These are phyloP conservation scores for Grantiella picta DNA, from an alignment of 2,113 vertebrate species.

Conservation along the genomic window DNA sequence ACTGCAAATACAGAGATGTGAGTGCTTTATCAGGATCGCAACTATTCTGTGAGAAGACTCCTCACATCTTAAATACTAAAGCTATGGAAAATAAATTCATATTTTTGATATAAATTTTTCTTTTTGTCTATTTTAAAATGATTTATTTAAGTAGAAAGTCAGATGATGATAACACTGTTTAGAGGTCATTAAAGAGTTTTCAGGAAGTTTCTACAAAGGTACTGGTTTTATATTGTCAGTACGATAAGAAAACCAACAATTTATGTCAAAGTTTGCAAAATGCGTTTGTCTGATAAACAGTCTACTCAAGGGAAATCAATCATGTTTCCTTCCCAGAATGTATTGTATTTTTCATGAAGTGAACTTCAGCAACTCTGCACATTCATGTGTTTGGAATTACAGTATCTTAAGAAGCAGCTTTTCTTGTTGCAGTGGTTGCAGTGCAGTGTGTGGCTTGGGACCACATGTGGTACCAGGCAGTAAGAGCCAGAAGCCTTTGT, in stretches of 20 bases:
- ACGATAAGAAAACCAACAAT: conserved; percentile 78
- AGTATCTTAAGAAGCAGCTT: conserved; percentile 25
- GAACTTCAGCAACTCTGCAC: conserved; percentile 73
- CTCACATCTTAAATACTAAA: conserved; percentile 54
- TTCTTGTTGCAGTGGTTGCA: neutral
- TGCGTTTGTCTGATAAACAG: conserved; percentile 82
- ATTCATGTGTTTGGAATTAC: conserved; percentile 42
- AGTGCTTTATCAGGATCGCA: conserved; percentile 59
- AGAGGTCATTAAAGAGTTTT: conserved; percentile 82
- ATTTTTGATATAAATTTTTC: conserved; percentile 72
- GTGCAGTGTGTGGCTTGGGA: neutral
- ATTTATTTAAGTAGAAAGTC: conserved; percentile 78
- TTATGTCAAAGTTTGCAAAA: conserved; percentile 83
- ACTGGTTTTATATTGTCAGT: conserved; percentile 69
- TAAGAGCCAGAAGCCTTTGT: neutral
- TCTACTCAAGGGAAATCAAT: conserved; percentile 75
- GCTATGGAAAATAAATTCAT: conserved; percentile 73
- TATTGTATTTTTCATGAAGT: conserved; percentile 79
- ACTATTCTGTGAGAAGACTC: conserved; percentile 28
- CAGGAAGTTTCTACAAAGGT: conserved; percentile 74
- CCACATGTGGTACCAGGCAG: neutral
- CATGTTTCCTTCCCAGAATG: conserved; percentile 66
- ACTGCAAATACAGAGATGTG: neutral
- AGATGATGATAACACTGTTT: conserved; percentile 79
- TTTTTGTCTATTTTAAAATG: conserved; percentile 76